These are phyloP conservation scores for Pavo muticus DNA, from an alignment of 2,113 vertebrate species.

Conservation along the genomic window DNA sequence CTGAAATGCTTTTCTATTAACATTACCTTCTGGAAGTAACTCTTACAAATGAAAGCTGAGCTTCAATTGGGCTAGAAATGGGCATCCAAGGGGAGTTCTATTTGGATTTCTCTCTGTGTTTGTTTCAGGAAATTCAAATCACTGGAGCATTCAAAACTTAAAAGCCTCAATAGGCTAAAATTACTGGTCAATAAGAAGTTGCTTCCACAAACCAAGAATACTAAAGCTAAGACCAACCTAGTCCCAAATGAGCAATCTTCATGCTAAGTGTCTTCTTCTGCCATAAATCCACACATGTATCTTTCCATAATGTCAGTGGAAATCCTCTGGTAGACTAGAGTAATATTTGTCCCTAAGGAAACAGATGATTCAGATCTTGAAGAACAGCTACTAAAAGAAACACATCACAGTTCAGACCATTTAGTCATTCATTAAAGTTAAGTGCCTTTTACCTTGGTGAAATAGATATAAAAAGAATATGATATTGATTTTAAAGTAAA, in stretches of 20 bases:
- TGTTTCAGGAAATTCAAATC: background rate
- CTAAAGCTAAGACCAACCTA: background rate
- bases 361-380: background rate
- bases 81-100: background rate
- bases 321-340: background rate
- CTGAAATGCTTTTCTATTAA: background rate
- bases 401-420: background rate
- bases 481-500: background rate
- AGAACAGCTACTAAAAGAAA: background rate
- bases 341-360: background rate
- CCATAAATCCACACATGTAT: background rate
- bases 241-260: background rate
- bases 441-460: background rate
- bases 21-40: background rate
- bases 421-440: accelerated
- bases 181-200: background rate
- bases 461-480: background rate
- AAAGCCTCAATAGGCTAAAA: background rate
- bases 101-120: background rate
- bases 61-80: background rate
- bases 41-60: background rate
- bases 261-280: background rate
- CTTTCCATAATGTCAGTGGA: background rate
- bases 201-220: background rate
- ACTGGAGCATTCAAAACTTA: background rate